These are phyloP conservation scores for Nomada goodeniana DNA, from an alignment of 2,888 invertebrate genomes.

Conservation along the genomic window DNA sequence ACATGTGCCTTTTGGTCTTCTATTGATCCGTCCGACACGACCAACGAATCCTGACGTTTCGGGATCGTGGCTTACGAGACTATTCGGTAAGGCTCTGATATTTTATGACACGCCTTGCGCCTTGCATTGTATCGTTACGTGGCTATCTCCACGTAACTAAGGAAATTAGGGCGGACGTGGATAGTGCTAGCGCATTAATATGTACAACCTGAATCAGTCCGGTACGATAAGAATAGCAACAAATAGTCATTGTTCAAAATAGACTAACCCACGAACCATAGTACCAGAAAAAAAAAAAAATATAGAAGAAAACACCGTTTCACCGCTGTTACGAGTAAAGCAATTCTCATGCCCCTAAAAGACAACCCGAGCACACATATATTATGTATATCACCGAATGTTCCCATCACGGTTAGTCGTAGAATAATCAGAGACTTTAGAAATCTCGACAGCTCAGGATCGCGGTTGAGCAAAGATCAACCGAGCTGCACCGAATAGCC, in stretches of 20 bases:
- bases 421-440: slow-evolving; percentile 23
- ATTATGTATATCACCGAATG: neutral
- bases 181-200: no score
- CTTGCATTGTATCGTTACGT: neutral
- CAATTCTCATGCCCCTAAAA: neutral
- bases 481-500: neutral
- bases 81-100: slow-evolving; percentile 57
- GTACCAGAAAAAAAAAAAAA: no score
- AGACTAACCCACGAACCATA: no score
- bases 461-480: slow-evolving; percentile 33
- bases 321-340: neutral
- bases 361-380: neutral
- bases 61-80: slow-evolving; percentile 50
- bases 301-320: neutral
- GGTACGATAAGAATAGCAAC: no score
- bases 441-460: neutral
- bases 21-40: slow-evolving; percentile 79
- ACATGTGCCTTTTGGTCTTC: slow-evolving; percentile 79
- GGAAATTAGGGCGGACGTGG: no score
- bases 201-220: no score
- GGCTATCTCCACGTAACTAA: no score
- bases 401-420: neutral
- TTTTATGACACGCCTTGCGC: neutral
- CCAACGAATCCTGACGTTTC: slow-evolving; percentile 74
- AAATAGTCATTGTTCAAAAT: no score